These are phyloP conservation scores for Pandemis cinnamomeana DNA, from an alignment of 2,888 invertebrate species.

Conservation along the genomic window DNA sequence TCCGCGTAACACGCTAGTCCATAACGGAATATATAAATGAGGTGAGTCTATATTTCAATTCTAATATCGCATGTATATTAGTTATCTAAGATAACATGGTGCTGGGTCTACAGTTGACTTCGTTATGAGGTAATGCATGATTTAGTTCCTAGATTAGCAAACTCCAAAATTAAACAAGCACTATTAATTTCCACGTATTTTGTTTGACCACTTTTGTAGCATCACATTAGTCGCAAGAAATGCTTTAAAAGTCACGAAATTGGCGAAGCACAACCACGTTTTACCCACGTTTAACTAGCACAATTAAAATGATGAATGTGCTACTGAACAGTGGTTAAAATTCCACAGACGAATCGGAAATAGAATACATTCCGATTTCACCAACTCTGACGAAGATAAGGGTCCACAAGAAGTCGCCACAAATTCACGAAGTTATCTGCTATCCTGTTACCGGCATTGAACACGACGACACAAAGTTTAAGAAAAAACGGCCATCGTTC, in stretches of 20 bases:
- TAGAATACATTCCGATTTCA: constrained; percentile 93
- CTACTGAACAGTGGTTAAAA: constrained; percentile 66
- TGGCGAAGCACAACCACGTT: constrained; percentile 74
- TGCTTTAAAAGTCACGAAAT: constrained; percentile 66
- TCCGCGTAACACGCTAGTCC: constrained; percentile 66
- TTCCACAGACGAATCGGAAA: constrained; percentile 90
- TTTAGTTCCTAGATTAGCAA: constrained; percentile 53
- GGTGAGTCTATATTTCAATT: constrained; percentile 71
- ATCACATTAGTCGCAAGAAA: constrained; percentile 62
- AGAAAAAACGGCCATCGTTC: constrained; percentile 85
- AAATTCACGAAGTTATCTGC: constrained; percentile 84
- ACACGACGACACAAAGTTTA: constrained; percentile 75
- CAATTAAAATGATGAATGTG: constrained; percentile 52
- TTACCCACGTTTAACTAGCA: constrained; percentile 70
- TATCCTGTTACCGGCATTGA: constrained; percentile 83
- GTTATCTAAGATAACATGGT: constrained; percentile 65
- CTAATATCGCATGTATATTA: constrained; percentile 62
- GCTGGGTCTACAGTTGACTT: constrained; percentile 68
- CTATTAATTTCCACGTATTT: constrained; percentile 52
- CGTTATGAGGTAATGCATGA: constrained; percentile 64
- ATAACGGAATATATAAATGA: constrained; percentile 59
- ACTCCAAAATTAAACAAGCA: constrained; percentile 81
- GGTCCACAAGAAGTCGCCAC: constrained; percentile 87
- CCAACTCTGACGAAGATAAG: constrained; percentile 92
- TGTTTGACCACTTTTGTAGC: constrained; percentile 62